Percentiles rank a stretch among this genome's conserved stretches.
phyloP scores from a whole-genome alignment of 1,140 invertebrate genomes.

The Belonocnema kinseyi region DNA sequence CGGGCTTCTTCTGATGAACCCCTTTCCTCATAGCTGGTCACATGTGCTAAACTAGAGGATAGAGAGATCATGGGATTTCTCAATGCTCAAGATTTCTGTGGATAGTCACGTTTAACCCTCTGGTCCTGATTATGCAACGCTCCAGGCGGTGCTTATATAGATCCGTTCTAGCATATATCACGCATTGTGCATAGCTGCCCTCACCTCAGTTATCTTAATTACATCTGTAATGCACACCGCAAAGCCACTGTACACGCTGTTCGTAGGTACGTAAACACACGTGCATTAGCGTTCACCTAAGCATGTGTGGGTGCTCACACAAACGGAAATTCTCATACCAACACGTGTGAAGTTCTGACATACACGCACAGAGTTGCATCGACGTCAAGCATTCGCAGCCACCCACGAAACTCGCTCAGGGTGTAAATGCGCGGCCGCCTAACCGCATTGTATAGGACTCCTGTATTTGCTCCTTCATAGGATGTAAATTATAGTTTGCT shows the following conservation, averaged over 20 bases:
- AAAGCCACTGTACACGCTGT: constrained; percentile 56
- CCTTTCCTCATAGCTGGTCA: no score
- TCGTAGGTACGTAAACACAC: constrained; percentile 45
- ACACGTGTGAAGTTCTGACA: background rate
- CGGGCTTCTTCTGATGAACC: no score
- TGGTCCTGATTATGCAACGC: constrained; percentile 54
- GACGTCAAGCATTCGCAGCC: constrained; percentile 3
- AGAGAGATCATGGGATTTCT: constrained; percentile 34
- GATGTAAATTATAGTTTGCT: no score
- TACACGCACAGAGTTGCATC: background rate
- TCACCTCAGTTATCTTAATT: constrained; percentile 75
- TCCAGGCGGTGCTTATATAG: constrained; percentile 48
- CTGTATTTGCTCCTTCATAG: no score
- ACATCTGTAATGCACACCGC: constrained; percentile 74
- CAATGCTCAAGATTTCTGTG: constrained; percentile 56
- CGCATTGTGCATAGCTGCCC: constrained; percentile 72
- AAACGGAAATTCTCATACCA: background rate
- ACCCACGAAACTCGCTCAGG: constrained; percentile 6
- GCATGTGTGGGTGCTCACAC: background rate
- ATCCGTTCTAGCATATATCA: constrained; percentile 66
- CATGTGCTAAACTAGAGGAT: constrained; percentile 26
- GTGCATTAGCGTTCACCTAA: constrained; percentile 34
- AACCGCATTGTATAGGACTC: no score
- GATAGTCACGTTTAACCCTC: constrained; percentile 53
- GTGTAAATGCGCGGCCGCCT: background rate